Evolutionary conservation across 2,888 invertebrate genomes (phyloP).

Genomic region (Sacculina carcini): DNA sequence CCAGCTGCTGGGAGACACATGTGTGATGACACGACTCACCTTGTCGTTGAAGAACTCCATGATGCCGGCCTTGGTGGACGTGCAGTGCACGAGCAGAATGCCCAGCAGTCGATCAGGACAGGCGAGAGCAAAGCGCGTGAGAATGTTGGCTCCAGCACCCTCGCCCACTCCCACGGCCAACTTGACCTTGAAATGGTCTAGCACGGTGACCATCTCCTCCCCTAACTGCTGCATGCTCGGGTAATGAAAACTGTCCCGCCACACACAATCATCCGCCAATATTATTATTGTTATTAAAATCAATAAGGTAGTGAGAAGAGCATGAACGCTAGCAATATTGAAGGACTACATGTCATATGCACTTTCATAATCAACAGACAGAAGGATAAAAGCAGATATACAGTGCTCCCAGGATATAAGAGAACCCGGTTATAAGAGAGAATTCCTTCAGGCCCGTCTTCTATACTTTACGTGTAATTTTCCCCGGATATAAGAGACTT

Average conservation of each 20-base stretch:
- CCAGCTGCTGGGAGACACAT: not conserved
- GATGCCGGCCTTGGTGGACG: slow-evolving; percentile 57
- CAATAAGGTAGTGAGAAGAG: not conserved
- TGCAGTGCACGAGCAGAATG: slow-evolving; percentile 58
- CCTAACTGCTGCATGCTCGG: slow-evolving; percentile 55
- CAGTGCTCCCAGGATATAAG: no score
- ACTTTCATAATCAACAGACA: no score
- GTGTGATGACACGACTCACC: no score
- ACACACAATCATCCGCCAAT: no score
- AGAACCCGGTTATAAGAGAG: no score
- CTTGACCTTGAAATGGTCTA: slow-evolving; percentile 54
- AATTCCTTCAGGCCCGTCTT: no score
- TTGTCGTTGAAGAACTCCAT: slow-evolving; percentile 38
- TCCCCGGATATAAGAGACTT: no score
- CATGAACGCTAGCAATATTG: no score
- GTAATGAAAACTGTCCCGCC: slow-evolving; percentile 51
- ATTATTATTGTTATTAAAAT: no score
- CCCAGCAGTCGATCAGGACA: slow-evolving; percentile 51
- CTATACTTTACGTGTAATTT: no score
- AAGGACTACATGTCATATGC: no score
- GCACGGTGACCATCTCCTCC: slow-evolving; percentile 49
- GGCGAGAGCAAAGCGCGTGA: slow-evolving; percentile 55
- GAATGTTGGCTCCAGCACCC: slow-evolving; percentile 62
- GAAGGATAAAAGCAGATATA: no score
- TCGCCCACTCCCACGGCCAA: slow-evolving; percentile 63